Percentiles rank a stretch among this genome's conserved stretches.
phyloP scores from a whole-genome alignment of 1,140 invertebrate genomes.

The Elymnias hypermnestra region DNA sequence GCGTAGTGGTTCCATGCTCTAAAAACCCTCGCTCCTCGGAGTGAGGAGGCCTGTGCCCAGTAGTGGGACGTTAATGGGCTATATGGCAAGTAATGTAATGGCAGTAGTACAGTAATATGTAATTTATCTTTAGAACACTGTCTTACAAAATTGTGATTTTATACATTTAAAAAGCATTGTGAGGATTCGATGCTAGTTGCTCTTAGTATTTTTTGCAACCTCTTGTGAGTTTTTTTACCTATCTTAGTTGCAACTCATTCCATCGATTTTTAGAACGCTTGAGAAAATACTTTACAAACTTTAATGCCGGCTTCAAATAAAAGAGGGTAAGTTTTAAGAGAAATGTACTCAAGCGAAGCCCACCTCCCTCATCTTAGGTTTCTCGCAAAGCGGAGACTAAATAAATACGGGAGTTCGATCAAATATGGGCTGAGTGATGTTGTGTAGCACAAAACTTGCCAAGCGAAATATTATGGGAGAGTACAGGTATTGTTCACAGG shows the following conservation, averaged over 20 bases:
- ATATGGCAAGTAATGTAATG: no score
- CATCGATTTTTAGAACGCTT: slow-evolving; percentile 2
- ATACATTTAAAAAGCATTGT: no score
- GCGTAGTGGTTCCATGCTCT: no score
- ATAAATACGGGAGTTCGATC: slow-evolving; percentile 38
- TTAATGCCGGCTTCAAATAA: slow-evolving; percentile 20
- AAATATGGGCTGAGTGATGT: slow-evolving; percentile 30
- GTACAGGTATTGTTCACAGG: not conserved
- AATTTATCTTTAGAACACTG: no score
- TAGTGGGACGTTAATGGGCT: no score
- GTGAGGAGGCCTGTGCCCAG: no score
- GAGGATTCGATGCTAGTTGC: no score
- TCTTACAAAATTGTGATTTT: no score
- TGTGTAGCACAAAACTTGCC: slow-evolving; percentile 7
- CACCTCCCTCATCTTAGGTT: slow-evolving; percentile 18
- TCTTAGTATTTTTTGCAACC: no score
- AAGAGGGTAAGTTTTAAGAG: slow-evolving; percentile 20
- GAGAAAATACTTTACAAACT: slow-evolving; percentile 18
- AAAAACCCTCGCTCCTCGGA: no score
- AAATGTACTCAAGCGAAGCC: slow-evolving; percentile 16
- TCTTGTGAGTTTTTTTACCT: no score
- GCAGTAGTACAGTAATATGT: no score
- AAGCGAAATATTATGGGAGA: slow-evolving; percentile 10
- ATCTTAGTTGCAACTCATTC: not conserved
- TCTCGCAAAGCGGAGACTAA: slow-evolving; percentile 30